Evolutionary conservation across 2,888 invertebrate genomes (phyloP).

Genomic region (Acleris literana): DNA sequence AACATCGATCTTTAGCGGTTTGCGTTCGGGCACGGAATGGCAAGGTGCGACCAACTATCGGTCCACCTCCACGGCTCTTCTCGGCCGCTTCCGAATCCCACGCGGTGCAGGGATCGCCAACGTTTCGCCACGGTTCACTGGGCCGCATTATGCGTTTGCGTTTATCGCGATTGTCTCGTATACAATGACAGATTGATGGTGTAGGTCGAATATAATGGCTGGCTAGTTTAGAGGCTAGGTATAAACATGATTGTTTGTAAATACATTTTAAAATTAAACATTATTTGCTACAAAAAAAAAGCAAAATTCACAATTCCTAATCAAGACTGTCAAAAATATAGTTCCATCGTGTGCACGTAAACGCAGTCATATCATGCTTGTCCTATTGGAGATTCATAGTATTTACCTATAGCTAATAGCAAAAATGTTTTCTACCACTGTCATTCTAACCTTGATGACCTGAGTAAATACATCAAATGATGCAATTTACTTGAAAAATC

Average conservation of each 20-base stretch:
- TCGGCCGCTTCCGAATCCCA: slow-evolving; percentile 42
- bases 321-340: no score
- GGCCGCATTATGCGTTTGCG: slow-evolving; percentile 18
- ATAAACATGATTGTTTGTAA: not conserved
- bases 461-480: slow-evolving; percentile 43
- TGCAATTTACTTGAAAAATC: slow-evolving; percentile 50
- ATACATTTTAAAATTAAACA: not conserved
- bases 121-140: slow-evolving; percentile 40
- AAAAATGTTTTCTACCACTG: slow-evolving; percentile 57
- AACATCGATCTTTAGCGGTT: slow-evolving; percentile 46
- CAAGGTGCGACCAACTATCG: slow-evolving; percentile 54
- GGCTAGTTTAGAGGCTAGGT: slow-evolving; percentile 9
- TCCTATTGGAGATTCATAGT: no score
- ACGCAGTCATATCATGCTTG: no score
- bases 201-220: slow-evolving; percentile 29
- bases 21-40: slow-evolving; percentile 60
- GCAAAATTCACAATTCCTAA: no score
- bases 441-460: slow-evolving; percentile 48
- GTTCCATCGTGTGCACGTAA: no score
- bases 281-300: no score
- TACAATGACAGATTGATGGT: slow-evolving; percentile 28
- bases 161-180: slow-evolving; percentile 20
- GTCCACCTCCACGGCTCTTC: slow-evolving; percentile 39
- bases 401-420: not conserved
- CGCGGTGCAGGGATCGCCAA: slow-evolving; percentile 44